Percentiles rank a stretch among this genome's conserved stretches.
These are phyloP conservation scores for Pyralis farinalis DNA, from an alignment of 2,888 invertebrate species.

Conservation along the genomic window DNA sequence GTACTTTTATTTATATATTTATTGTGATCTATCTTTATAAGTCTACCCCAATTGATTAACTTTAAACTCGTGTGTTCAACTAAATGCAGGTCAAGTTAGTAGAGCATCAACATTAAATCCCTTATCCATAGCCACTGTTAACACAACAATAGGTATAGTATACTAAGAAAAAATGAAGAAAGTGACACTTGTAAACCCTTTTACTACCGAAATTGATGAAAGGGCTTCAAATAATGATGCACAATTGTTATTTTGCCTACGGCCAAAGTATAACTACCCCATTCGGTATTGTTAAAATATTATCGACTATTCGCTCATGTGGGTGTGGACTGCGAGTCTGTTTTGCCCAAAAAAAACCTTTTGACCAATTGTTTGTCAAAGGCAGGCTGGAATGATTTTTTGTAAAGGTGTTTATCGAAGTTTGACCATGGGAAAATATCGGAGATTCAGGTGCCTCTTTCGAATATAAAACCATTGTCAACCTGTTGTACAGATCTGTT, in stretches of 20 bases:
- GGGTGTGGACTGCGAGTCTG: conserved; percentile 51
- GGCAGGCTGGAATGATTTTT: conserved; percentile 62
- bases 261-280: conserved; percentile 42
- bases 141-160: conserved; percentile 14
- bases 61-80: too few relatives aligned
- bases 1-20: too few relatives aligned
- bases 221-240: conserved; percentile 66
- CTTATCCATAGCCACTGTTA: not conserved
- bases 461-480: conserved; percentile 57
- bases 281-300: conserved; percentile 64
- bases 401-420: conserved; percentile 72
- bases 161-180: conserved; percentile 35
- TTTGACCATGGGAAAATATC: conserved; percentile 81
- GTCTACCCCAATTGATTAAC: too few relatives aligned
- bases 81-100: not conserved
- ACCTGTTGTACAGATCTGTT: conserved; percentile 51
- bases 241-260: conserved; percentile 75
- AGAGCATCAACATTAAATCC: not conserved
- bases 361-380: conserved; percentile 79
- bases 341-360: conserved; percentile 65
- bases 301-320: conserved; percentile 66
- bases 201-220: conserved; percentile 73
- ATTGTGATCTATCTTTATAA: too few relatives aligned
- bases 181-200: conserved; percentile 76
- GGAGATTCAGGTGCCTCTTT: conserved; percentile 72